phyloP scores from a whole-genome alignment of 92 coral and sea anemone genomes.

The Nematostella vectensis region DNA sequence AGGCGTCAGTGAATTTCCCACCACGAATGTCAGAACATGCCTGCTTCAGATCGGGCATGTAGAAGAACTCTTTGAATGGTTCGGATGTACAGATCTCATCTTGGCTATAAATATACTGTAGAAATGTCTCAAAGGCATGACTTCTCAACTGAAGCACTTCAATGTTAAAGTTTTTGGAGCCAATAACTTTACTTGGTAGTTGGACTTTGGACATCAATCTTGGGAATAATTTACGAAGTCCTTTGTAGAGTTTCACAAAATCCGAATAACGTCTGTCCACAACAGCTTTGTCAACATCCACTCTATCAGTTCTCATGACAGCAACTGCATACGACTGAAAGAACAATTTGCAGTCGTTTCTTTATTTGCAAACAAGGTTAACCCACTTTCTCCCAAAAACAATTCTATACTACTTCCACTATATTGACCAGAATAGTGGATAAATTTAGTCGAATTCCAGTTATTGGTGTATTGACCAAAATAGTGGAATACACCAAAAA shows the following conservation, averaged over 20 bases:
- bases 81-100: slow-evolving; percentile 44
- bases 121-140: slow-evolving; percentile 57
- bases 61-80: slow-evolving; percentile 85
- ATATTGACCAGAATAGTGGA: not conserved
- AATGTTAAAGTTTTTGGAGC: slow-evolving; percentile 53
- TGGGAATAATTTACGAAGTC: slow-evolving; percentile 73
- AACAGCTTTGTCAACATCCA: slow-evolving; percentile 86
- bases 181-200: slow-evolving; percentile 85
- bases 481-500: no score
- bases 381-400: not conserved
- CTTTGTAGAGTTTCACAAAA: slow-evolving; percentile 74
- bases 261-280: slow-evolving; percentile 86
- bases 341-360: not conserved
- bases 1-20: slow-evolving; percentile 60
- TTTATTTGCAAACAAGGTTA: no score
- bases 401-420: not conserved
- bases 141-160: slow-evolving; percentile 52
- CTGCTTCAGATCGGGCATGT: slow-evolving; percentile 54
- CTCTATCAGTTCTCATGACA: slow-evolving; percentile 65
- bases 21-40: slow-evolving; percentile 82
- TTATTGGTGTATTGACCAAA: no score
- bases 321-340: slow-evolving; percentile 66
- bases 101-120: slow-evolving; percentile 38
- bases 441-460: no score
- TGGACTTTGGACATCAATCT: slow-evolving; percentile 38